phyloP scores from a whole-genome alignment of 2,113 vertebrate genomes.

The Daubentonia madagascariensis region DNA sequence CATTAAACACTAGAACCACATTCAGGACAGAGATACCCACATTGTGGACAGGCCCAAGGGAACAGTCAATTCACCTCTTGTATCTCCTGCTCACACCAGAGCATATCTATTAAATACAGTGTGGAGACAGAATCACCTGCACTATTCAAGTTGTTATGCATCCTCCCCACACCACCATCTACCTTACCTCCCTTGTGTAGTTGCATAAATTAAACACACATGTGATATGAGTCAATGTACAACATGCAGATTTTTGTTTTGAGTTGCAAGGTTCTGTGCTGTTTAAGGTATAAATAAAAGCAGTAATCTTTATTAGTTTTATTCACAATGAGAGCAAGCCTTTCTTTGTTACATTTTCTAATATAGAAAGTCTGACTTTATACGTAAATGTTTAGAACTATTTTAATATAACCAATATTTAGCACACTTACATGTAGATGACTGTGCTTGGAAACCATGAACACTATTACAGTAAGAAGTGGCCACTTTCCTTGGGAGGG shows the following conservation, averaged over 20 bases:
- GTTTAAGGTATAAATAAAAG: background rate
- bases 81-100: background rate
- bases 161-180: fast-evolving
- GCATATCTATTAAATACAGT: background rate
- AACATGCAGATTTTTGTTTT: background rate
- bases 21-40: background rate
- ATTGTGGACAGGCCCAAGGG: background rate
- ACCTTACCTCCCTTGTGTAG: background rate
- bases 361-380: background rate
- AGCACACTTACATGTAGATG: background rate
- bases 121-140: background rate
- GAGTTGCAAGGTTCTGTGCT: background rate
- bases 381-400: background rate
- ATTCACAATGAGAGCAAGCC: background rate
- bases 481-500: background rate
- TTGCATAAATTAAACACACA: background rate
- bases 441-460: background rate
- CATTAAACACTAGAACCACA: background rate
- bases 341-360: background rate
- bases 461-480: background rate
- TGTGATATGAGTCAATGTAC: background rate
- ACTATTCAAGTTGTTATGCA: fast-evolving
- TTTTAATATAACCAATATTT: background rate
- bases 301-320: background rate
- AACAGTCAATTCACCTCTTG: background rate